Conservation (phyloP, 2,113 vertebrate genomes). For the Poeciliopsis turrubarensis region DNA sequence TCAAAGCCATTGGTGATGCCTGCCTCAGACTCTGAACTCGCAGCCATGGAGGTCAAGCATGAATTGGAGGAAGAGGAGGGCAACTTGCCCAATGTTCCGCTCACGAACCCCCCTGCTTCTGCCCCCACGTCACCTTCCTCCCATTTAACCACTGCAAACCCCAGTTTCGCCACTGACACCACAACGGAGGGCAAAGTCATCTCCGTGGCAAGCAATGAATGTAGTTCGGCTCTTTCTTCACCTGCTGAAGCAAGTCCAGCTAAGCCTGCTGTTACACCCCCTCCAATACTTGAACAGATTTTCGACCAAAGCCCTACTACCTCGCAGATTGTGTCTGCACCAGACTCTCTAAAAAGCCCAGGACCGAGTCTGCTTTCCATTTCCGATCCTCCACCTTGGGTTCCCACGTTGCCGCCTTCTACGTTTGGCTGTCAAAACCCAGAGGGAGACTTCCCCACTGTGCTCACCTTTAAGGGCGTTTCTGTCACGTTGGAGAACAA, state of each 20-base stretch:
- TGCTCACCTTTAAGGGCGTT: conserved; percentile 75
- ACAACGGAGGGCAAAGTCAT: conserved; percentile 47
- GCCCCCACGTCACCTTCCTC: conserved; percentile 39
- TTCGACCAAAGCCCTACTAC: conserved; percentile 44
- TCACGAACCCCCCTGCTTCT: conserved; percentile 43
- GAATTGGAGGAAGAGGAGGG: conserved; percentile 24
- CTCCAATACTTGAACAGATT: background rate
- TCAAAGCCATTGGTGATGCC: conserved; percentile 30
- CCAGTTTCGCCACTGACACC: conserved; percentile 41
- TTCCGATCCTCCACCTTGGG: background rate
- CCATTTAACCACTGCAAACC: conserved; percentile 79
- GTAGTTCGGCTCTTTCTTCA: conserved; percentile 31
- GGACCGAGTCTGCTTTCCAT: background rate
- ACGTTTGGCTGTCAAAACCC: background rate
- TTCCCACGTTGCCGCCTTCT: background rate
- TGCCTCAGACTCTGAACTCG: conserved; percentile 25
- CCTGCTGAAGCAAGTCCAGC: conserved; percentile 64
- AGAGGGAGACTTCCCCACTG: conserved; percentile 6
- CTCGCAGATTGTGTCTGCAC: conserved; percentile 43
- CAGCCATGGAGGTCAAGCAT: conserved; percentile 42
- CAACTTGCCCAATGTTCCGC: background rate
- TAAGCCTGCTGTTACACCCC: conserved; percentile 33
- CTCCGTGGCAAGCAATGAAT: conserved; percentile 47
- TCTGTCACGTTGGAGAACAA: conserved; percentile 89
- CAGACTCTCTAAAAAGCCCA: conserved; percentile 33